Conservation (phyloP, 2,797 vertebrate genomes). For the Sebastiscus albofasciatus region DNA sequence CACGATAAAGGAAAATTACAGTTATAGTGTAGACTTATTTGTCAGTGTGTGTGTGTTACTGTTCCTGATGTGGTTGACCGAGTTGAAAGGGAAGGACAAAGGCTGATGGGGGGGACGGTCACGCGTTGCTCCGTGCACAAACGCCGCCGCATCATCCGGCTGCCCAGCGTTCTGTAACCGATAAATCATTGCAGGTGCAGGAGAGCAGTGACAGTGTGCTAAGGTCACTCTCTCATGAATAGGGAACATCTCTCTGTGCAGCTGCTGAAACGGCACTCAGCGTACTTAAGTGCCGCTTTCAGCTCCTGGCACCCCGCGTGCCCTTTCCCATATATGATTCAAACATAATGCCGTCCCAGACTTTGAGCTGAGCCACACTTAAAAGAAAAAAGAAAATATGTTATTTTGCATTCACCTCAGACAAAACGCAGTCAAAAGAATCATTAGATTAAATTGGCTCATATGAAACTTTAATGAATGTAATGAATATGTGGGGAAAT, state of each 20-base stretch:
- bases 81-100: conserved; percentile 58
- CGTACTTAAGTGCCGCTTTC: conserved; percentile 53
- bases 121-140: conserved; percentile 43
- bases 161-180: conserved; percentile 57
- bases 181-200: conserved; percentile 75
- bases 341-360: not conserved
- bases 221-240: conserved; percentile 76
- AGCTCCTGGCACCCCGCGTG: conserved; percentile 25
- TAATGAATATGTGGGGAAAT: not conserved
- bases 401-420: conserved; percentile 6
- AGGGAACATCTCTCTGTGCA: conserved; percentile 54
- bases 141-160: conserved; percentile 35
- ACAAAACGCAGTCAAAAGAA: not conserved
- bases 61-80: conserved; percentile 8
- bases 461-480: conserved; percentile 10
- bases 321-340: conserved; percentile 40
- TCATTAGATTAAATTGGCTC: not conserved
- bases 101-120: conserved; percentile 27
- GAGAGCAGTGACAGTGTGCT: conserved; percentile 62
- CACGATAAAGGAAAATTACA: not conserved
- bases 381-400: not conserved
- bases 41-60: not conserved
- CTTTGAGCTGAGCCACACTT: not conserved
- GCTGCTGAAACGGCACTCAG: conserved; percentile 62
- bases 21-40: not conserved